Evolutionary conservation across 1,140 invertebrate species (phyloP), one percentile per base, ranked within the genome.

Genomic region (Globodera ellingtonae): DNA sequence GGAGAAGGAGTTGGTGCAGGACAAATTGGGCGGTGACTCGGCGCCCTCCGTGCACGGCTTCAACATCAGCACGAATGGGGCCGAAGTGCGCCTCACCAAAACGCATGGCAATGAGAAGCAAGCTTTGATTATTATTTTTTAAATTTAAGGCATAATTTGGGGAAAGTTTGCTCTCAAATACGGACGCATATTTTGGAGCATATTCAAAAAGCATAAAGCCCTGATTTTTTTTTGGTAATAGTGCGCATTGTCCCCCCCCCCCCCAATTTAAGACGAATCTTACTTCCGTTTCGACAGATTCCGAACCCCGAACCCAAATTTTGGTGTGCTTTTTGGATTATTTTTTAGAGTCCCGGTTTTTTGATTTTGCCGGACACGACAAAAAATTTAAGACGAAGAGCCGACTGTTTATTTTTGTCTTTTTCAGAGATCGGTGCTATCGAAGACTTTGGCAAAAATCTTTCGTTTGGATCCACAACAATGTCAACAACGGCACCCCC

Each of bases 41-140:
- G 65, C 82, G 35, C 87, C 87, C 8, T 69, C 78, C 8, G 75
- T 89, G 72, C 52, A 74, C 62, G 87, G 87, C n/a, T 89, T 89
- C 78, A 72, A 85, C 21, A 72, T 89, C 18, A 80, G 75, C n/a
- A 80, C 79, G n/a, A 84, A 89, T 7, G 87, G 86, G 46, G 88
- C 87, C 35, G 87, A 88, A 79, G 89, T 89, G 46, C 72, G 79
- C 5, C 80, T 89, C 18, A 87, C 86, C 21, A 89, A 89, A 80
- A 85, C 72, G 48, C 81, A 88, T 74, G 84, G 84, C 46, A 79
- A 71, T 59, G 87, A 89, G 71, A 86, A 85, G 86, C 87, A 50
- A 24, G 84, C 52, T 15, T 18, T 48, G 10, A n/a, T n/a, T n/a
- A n/a, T 24, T 24, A 2, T 75, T 59, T 52, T 62, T 15, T 21